Percentiles rank a stretch among this genome's conserved stretches.
Conservation (phyloP, 2,113 vertebrate species). For the Beaufortia kweichowensis region DNA sequence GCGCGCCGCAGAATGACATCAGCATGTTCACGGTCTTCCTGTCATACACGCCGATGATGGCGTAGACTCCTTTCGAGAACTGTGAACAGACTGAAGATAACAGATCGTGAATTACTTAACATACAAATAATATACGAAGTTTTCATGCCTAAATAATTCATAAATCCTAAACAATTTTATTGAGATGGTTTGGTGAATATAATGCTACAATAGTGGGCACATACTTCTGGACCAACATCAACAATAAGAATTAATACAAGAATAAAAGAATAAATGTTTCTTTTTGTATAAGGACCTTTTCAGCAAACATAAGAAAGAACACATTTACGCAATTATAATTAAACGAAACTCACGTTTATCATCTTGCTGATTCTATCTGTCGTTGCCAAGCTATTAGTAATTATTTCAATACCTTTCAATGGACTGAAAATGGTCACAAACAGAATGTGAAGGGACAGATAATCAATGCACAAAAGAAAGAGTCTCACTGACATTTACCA, state of each 20-base stretch:
- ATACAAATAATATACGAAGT: not conserved
- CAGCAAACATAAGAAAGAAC: too few species aligned
- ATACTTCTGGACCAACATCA: not conserved
- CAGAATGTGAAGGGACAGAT: slow-evolving; percentile 63
- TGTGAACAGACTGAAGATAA: slow-evolving; percentile 88
- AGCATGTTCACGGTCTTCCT: slow-evolving; percentile 97
- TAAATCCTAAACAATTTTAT: too few species aligned
- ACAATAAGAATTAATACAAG: not conserved
- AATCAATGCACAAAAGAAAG: slow-evolving; percentile 70
- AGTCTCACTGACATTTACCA: slow-evolving; percentile 69
- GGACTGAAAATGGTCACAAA: slow-evolving; percentile 54
- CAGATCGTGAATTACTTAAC: slow-evolving; percentile 7
- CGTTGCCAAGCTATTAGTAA: slow-evolving; percentile 6
- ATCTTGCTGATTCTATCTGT: not conserved
- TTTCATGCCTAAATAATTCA: too few species aligned
- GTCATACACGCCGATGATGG: slow-evolving; percentile 99
- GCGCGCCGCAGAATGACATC: slow-evolving; percentile 97
- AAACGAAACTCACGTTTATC: not conserved
- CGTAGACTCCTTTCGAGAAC: slow-evolving; percentile 98
- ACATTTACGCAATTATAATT: not conserved
- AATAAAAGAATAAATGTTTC: not conserved
- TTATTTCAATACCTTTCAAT: not conserved
- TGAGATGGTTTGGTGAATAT: too few species aligned
- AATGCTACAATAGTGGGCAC: too few species aligned
- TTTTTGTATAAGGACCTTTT: not conserved